These are phyloP conservation scores for Odontamblyopus rebecca DNA, from an alignment of 2,797 vertebrate species.

Conservation along the genomic window DNA sequence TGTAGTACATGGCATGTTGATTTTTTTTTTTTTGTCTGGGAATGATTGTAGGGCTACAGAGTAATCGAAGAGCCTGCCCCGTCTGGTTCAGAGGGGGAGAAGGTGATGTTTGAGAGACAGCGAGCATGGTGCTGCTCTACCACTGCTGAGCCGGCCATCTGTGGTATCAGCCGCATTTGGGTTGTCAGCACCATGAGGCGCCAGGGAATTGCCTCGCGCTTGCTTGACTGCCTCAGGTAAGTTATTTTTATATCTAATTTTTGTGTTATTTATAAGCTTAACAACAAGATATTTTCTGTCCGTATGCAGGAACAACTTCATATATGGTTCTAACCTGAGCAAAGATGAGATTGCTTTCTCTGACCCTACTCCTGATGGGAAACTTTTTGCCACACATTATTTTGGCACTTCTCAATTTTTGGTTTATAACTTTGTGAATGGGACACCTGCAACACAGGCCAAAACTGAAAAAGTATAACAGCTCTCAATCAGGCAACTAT, in stretches of 20 bases:
- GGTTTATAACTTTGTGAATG: conserved; percentile 98
- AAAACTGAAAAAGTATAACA: conserved; percentile 62
- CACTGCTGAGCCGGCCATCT: conserved; percentile 91
- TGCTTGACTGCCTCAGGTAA: conserved; percentile 97
- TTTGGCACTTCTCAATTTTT: conserved; percentile 97
- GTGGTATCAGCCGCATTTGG: conserved; percentile 98
- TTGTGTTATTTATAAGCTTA: not conserved
- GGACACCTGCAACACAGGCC: conserved; percentile 60
- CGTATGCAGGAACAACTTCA: conserved; percentile 92
- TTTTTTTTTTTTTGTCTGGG: not conserved
- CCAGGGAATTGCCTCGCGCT: conserved; percentile 91
- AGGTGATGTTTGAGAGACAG: conserved; percentile 93
- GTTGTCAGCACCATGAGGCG: conserved; percentile 97
- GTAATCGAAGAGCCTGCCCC: conserved; percentile 92
- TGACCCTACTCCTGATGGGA: conserved; percentile 97
- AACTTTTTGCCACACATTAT: conserved; percentile 95
- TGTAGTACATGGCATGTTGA: not conserved
- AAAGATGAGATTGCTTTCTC: conserved; percentile 99
- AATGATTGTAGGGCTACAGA: conserved; percentile 85
- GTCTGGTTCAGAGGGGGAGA: conserved; percentile 88
- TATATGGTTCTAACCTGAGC: conserved; percentile 94
- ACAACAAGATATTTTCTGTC: not conserved
- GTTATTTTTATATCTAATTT: conserved; percentile 6
- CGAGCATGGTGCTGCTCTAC: conserved; percentile 98
- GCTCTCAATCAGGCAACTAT: conserved; percentile 13